Evolutionary conservation across 1,140 invertebrate species (phyloP), one percentile per base, ranked within the genome.

Genomic region (Micrasema minimum): DNA sequence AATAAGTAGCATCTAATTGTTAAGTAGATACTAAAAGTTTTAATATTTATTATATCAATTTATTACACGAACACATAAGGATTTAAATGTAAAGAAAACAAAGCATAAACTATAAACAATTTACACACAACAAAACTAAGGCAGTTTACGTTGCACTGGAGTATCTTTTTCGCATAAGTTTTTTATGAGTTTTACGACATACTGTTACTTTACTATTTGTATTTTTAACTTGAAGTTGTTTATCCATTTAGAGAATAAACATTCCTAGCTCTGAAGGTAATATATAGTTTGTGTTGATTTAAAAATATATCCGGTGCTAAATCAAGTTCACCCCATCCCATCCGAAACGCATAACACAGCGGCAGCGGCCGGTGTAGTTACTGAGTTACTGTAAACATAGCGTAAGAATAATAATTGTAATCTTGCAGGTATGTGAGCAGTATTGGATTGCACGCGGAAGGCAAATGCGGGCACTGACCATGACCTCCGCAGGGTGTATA

Each of bases 391-490:
- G 26, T 55, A 14, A 31, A 31, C 23, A 55, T 12, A 55, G 51
- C 46, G 46, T 20, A 48, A 7, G 18, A 10, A 48, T 48, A 18
- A 48, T 48, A 26, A 55, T 16, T 51, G 12, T 14, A 23, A 55
- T 31, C 2, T 31, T 31, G 26, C 26, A 31, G 26, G 26, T 31
- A 4, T 4, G 2, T 7, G 7, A 31, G 26, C 26, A 31, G 3
- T 31, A 31, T 3, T 11, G 38, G 16, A 12, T 31, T 7, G 26
- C 7, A 31, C 26, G 37, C 18, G 35, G 16, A n/a, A 38, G 31
- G 23, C 11, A 20, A 64, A 59, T 31, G 59, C 22, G 43, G 43
- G 10, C 59, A 64, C 9, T 46, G 59, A 46, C 59, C 59, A 46
- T 64, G 41, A 23, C 16, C 55, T 20, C 23, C 18, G 20, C 22